phyloP scores from a whole-genome alignment of 1,140 invertebrate genomes.

The Listronotus oregonensis region DNA sequence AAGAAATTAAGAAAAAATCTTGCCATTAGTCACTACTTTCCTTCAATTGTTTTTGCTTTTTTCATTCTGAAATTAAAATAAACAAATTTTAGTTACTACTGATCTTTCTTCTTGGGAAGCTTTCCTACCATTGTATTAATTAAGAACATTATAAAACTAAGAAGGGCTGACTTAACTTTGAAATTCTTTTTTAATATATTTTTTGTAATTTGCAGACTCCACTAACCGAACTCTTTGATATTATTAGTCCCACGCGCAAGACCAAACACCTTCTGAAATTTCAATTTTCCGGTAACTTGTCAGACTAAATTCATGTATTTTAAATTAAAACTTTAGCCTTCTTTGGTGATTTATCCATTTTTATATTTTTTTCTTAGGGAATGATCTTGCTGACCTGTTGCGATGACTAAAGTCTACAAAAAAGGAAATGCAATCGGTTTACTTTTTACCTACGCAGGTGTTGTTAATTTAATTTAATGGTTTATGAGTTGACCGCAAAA shows the following conservation, averaged over 20 bases:
- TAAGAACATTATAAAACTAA: too few relatives aligned
- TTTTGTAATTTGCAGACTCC: neutral
- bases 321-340: neutral
- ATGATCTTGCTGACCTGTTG: neutral
- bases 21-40: too few relatives aligned
- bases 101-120: too few relatives aligned
- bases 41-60: too few relatives aligned
- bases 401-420: slow-evolving; percentile 12
- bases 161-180: too few relatives aligned
- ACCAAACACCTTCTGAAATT: neutral
- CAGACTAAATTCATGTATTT: neutral
- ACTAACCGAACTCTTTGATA: slow-evolving; percentile 3
- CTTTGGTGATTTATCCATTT: neutral
- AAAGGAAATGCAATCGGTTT: slow-evolving; percentile 7
- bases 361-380: neutral
- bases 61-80: too few relatives aligned
- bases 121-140: too few relatives aligned
- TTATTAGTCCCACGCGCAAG: slow-evolving; percentile 11
- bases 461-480: neutral
- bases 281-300: too few relatives aligned
- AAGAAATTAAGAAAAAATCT: too few relatives aligned
- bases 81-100: too few relatives aligned
- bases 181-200: too few relatives aligned
- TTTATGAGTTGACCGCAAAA: neutral
- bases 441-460: neutral